Percentiles rank a stretch among this genome's conserved stretches.
Evolutionary conservation across 2,888 invertebrate species (phyloP).

Genomic region (Deilephila porcellus): DNA sequence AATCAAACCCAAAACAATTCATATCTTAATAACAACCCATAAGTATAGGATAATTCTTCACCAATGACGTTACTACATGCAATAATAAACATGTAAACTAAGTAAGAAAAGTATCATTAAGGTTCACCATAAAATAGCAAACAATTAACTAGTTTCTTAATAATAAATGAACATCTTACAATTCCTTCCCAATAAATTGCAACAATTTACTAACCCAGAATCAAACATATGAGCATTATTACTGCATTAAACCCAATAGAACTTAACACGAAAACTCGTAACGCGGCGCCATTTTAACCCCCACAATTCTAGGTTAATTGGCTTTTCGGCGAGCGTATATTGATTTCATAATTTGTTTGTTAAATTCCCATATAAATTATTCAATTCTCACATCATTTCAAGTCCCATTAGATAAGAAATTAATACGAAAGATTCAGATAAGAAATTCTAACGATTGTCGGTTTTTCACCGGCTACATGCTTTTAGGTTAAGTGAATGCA

Average conservation of each 20-base stretch:
- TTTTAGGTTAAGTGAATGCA: slow-evolving; percentile 40
- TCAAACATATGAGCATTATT: background rate
- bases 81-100: no score
- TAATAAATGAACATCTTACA: no score
- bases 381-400: slow-evolving; percentile 42
- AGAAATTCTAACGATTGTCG: slow-evolving; percentile 25
- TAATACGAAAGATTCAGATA: slow-evolving; percentile 27
- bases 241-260: background rate
- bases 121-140: no score
- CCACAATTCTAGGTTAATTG: slow-evolving; percentile 70
- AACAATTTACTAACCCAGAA: background rate
- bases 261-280: slow-evolving; percentile 11
- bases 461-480: slow-evolving; percentile 33
- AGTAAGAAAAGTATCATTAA: no score
- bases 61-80: no score
- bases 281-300: slow-evolving; percentile 58
- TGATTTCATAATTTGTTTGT: slow-evolving; percentile 62
- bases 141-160: no score
- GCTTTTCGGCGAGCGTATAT: slow-evolving; percentile 58
- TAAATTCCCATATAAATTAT: slow-evolving; percentile 43
- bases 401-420: slow-evolving; percentile 31
- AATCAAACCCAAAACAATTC: no score
- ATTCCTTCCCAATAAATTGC: no score
- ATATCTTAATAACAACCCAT: no score
- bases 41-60: no score